These are phyloP conservation scores for Mesocricetus auratus DNA, from an alignment of 2,113 vertebrate genomes.

Conservation along the genomic window DNA sequence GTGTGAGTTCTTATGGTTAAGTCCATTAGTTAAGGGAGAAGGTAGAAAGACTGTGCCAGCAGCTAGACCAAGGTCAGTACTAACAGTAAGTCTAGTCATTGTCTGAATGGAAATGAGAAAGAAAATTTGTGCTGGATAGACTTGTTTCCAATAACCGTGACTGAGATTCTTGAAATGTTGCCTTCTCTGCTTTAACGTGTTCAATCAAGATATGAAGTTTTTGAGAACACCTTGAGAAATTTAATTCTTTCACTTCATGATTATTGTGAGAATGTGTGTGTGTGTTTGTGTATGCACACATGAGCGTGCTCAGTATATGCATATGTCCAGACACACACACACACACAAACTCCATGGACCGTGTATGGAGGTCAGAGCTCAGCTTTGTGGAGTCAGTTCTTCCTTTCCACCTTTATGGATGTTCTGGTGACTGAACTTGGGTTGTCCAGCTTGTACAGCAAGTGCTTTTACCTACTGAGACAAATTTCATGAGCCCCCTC, in stretches of 20 bases:
- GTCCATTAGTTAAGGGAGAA: not conserved
- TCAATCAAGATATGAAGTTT: not conserved
- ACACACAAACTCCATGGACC: not conserved
- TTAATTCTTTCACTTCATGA: not conserved
- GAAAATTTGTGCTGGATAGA: not conserved
- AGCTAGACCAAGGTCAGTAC: not conserved
- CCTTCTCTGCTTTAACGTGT: not conserved
- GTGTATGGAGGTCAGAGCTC: not conserved
- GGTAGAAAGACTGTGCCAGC: not conserved
- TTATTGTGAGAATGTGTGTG: not conserved
- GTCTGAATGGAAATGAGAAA: not conserved
- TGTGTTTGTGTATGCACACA: no score
- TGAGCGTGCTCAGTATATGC: no score
- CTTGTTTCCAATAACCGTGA: conserved; percentile 4
- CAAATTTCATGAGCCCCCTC: not conserved
- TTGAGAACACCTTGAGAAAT: not conserved
- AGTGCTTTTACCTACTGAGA: not conserved
- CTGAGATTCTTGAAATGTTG: not conserved
- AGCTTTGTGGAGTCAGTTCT: no score
- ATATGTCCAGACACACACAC: not conserved
- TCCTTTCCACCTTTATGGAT: no score
- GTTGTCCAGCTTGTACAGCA: not conserved
- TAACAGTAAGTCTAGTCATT: not conserved
- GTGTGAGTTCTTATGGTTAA: not conserved
- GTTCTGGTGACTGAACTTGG: not conserved